Percentiles rank a stretch among this genome's conserved stretches.
Evolutionary conservation across 2,113 vertebrate genomes (phyloP).

Genomic region (Mobula birostris): DNA sequence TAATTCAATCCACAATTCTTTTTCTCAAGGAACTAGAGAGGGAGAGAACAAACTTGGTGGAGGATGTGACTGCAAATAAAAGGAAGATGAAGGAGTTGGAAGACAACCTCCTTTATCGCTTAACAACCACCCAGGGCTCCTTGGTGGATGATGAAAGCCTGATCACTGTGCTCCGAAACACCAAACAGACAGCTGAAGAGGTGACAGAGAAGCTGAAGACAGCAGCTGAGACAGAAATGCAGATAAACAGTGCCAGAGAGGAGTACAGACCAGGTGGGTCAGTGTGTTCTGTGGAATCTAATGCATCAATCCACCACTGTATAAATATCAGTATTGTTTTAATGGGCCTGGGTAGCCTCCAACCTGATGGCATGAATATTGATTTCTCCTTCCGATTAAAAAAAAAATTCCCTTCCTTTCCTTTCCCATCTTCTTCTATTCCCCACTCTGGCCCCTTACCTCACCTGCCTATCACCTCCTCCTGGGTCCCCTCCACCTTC

Average conservation of each 20-base stretch:
- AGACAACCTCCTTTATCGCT: slow-evolving; percentile 79
- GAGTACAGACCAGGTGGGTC: slow-evolving; percentile 83
- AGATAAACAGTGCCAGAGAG: slow-evolving; percentile 84
- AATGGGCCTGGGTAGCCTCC: too few species aligned
- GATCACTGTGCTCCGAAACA: slow-evolving; percentile 74
- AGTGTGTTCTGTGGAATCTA: slow-evolving; percentile 38
- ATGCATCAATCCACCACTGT: background rate
- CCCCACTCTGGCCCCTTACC: too few species aligned
- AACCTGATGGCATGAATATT: too few species aligned
- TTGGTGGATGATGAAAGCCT: slow-evolving; percentile 85
- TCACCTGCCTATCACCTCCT: too few species aligned
- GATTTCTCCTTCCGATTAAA: too few species aligned
- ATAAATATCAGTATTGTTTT: background rate
- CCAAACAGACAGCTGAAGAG: slow-evolving; percentile 82
- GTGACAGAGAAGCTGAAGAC: slow-evolving; percentile 83
- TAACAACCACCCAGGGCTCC: slow-evolving; percentile 82
- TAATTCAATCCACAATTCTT: background rate
- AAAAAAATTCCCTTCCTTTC: too few species aligned
- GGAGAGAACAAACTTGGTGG: slow-evolving; percentile 80
- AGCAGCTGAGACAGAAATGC: slow-evolving; percentile 83
- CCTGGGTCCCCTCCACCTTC: too few species aligned
- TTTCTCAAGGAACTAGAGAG: slow-evolving; percentile 80
- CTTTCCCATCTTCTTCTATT: too few species aligned
- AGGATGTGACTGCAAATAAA: slow-evolving; percentile 82
- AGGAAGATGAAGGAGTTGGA: slow-evolving; percentile 89